Evolutionary conservation across 2,113 vertebrate genomes (phyloP).

Genomic region (Petroica traversi): DNA sequence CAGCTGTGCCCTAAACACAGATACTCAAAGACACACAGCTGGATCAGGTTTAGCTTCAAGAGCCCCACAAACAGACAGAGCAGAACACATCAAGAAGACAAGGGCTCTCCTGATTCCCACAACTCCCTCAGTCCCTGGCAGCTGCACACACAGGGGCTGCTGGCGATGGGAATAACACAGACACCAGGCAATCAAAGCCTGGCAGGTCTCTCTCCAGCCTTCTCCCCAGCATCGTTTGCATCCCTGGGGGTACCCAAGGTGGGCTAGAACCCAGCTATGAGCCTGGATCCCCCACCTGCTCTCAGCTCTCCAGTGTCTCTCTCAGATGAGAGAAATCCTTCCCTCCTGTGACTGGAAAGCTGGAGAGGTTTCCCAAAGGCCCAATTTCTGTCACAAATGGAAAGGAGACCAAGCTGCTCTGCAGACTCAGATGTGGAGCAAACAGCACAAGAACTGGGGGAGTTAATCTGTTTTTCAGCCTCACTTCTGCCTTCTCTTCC

Average conservation of each 20-base stretch:
- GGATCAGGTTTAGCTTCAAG: neutral
- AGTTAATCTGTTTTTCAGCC: neutral
- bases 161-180: neutral
- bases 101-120: neutral
- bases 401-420: neutral
- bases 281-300: neutral
- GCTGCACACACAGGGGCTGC: neutral
- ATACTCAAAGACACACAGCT: neutral
- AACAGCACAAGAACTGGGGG: neutral
- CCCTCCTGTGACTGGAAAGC: neutral
- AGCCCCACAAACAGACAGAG: neutral
- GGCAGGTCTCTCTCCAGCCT: neutral
- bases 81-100: neutral
- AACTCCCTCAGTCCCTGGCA: neutral
- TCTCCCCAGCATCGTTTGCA: neutral
- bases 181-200: neutral
- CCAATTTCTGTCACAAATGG: neutral
- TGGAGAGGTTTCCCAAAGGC: neutral
- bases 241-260: too few species aligned
- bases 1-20: neutral
- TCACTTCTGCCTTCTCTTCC: neutral
- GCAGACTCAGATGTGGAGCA: neutral
- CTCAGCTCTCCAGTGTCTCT: neutral
- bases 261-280: neutral
- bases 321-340: neutral